phyloP scores from a whole-genome alignment of 2,113 vertebrate species.

The Casuarius casuarius region DNA sequence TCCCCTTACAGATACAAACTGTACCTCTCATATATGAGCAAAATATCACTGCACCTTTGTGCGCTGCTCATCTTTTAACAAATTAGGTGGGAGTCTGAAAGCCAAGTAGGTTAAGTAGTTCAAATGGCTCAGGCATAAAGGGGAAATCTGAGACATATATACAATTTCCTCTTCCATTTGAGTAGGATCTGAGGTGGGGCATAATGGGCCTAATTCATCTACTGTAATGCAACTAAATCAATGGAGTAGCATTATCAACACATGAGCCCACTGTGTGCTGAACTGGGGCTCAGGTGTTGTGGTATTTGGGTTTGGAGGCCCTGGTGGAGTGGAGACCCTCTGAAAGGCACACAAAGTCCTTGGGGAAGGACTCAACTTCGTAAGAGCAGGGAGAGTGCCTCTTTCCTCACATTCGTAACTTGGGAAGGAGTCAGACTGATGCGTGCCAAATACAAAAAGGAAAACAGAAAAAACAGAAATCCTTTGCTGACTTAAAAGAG shows the following conservation, averaged over 20 bases:
- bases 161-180: not conserved
- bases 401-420: not conserved
- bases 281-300: not conserved
- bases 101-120: not conserved
- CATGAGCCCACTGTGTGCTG: not conserved
- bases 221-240: not conserved
- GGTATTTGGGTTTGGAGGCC: not conserved
- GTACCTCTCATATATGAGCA: not conserved
- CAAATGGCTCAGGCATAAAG: not conserved
- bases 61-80: not conserved
- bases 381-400: not conserved
- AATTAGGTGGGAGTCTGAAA: not conserved
- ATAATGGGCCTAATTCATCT: constrained; percentile 19
- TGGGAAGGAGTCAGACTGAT: not conserved
- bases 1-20: not conserved
- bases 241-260: constrained; percentile 31
- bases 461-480: not conserved
- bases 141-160: not conserved
- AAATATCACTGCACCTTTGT: not conserved
- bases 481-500: not conserved
- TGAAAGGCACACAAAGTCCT: not conserved
- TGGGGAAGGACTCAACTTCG: not conserved
- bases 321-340: too few species aligned
- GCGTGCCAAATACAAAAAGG: not conserved
- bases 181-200: not conserved